Base-by-base conservation (phyloP, 2,888 invertebrate species). In the Lepidonotus clava region DNA sequence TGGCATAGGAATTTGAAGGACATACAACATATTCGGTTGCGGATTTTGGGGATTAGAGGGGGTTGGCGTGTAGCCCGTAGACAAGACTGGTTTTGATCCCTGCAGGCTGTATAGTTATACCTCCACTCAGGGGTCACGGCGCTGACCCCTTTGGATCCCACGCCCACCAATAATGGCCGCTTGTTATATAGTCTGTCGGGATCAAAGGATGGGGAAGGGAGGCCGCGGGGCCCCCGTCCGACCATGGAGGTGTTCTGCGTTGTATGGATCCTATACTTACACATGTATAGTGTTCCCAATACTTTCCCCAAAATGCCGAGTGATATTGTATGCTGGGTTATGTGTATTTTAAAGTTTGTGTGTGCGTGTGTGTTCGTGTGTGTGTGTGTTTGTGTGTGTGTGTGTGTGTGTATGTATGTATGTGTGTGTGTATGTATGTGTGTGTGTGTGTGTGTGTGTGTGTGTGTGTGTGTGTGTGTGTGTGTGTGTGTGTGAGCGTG, bases 71-170 rank as follows among this genome's bases (percentile, higher is more conserved):
- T n/a, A n/a, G n/a, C n/a, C n/a, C n/a, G n/a, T n/a, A n/a, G n/a
- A n/a, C n/a, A n/a, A n/a, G n/a, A n/a, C n/a, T n/a, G n/a, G n/a
- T n/a, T n/a, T n/a, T n/a, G n/a, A n/a, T n/a, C n/a, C n/a, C n/a
- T n/a, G n/a, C n/a, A n/a, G n/a, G n/a, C n/a, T n/a, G n/a, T n/a
- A n/a, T n/a, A n/a, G n/a, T n/a, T n/a, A n/a, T n/a, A n/a, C n/a
- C n/a, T n/a, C n/a, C n/a, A n/a, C n/a, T n/a, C n/a, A n/a, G 1
- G 32, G 66, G 66, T 66, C 66, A 66, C 18, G 28, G 2, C 2
- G 32, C 4, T 66, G 66, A 66, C 66, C 66, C 28, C 66, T n/a
- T n/a, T 24, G 66, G 66, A 66, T 66, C 32, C 66, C n/a, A 24
- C 14, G 32, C 28, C 66, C 28, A 24, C 21, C 32, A 24, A 24